Conservation (phyloP, 2,797 vertebrate genomes). For the Oophaga sylvatica region DNA sequence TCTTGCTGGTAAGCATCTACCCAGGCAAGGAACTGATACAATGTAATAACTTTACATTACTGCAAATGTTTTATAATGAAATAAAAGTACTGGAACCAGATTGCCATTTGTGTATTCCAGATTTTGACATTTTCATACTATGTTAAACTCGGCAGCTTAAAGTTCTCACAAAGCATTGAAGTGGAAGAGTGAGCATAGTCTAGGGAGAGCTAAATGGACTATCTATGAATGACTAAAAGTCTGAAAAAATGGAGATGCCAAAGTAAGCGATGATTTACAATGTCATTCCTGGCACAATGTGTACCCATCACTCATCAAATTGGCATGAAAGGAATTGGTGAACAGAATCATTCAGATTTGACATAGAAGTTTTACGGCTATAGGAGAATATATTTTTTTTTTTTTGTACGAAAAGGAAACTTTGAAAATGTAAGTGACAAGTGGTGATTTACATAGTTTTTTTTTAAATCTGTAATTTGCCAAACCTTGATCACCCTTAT, state of each 20-base stretch:
- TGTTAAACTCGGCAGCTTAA: conserved; percentile 49
- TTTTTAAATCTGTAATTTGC: background rate
- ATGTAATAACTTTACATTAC: conserved; percentile 28
- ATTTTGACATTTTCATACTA: conserved; percentile 54
- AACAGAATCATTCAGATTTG: conserved; percentile 53
- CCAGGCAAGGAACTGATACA: conserved; percentile 20
- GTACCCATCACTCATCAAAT: conserved; percentile 55
- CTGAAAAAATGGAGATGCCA: conserved; percentile 21
- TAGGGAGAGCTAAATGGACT: conserved; percentile 49
- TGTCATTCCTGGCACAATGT: conserved; percentile 57
- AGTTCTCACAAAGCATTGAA: conserved; percentile 25
- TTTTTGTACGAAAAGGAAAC: background rate
- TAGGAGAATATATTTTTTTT: background rate
- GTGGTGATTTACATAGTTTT: background rate
- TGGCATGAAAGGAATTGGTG: conserved; percentile 37
- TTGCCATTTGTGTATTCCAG: conserved; percentile 39
- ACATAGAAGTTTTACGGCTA: conserved; percentile 39
- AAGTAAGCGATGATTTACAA: conserved; percentile 58
- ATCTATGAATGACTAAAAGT: conserved; percentile 41
- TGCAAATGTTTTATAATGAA: conserved; percentile 50
- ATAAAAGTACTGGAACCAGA: conserved; percentile 34
- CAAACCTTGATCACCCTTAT: background rate
- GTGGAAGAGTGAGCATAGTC: conserved; percentile 30
- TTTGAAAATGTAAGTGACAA: background rate
- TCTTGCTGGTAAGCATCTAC: conserved; percentile 29